These are phyloP conservation scores for Procavia capensis DNA, from an alignment of 2,113 vertebrate genomes.

Conservation along the genomic window DNA sequence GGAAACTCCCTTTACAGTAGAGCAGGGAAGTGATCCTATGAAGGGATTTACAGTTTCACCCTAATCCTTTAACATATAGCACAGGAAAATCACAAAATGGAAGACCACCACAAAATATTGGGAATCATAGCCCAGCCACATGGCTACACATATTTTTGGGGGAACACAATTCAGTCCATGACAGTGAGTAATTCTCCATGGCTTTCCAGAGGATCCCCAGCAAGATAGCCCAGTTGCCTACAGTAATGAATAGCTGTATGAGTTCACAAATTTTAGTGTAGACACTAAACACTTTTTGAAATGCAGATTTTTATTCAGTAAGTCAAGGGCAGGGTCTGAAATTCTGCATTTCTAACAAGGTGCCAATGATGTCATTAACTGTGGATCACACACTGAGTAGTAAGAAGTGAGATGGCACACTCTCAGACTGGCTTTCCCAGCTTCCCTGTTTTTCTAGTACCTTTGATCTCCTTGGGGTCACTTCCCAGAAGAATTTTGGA, in stretches of 20 bases:
- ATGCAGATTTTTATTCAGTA: not conserved
- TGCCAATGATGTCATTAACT: not conserved
- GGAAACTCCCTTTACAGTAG: no score
- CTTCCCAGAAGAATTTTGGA: not conserved
- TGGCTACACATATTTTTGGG: no score
- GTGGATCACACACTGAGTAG: not conserved
- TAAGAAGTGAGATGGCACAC: not conserved
- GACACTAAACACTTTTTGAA: not conserved
- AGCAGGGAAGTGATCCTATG: no score
- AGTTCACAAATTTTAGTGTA: not conserved
- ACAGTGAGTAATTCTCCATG: not conserved
- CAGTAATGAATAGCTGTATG: not conserved
- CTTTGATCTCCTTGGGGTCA: not conserved
- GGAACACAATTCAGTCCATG: no score
- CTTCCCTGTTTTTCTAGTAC: not conserved
- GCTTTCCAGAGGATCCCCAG: not conserved
- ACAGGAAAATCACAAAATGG: no score
- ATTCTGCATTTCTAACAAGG: not conserved
- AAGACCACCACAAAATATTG: no score
- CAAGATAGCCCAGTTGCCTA: not conserved
- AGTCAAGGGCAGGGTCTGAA: not conserved
- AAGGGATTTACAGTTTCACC: no score
- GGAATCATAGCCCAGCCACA: no score
- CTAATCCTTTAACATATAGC: no score
- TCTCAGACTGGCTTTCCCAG: not conserved